Evolutionary conservation across 2,113 vertebrate genomes (phyloP).

Genomic region (Boulengeromyrus knoepffleri): DNA sequence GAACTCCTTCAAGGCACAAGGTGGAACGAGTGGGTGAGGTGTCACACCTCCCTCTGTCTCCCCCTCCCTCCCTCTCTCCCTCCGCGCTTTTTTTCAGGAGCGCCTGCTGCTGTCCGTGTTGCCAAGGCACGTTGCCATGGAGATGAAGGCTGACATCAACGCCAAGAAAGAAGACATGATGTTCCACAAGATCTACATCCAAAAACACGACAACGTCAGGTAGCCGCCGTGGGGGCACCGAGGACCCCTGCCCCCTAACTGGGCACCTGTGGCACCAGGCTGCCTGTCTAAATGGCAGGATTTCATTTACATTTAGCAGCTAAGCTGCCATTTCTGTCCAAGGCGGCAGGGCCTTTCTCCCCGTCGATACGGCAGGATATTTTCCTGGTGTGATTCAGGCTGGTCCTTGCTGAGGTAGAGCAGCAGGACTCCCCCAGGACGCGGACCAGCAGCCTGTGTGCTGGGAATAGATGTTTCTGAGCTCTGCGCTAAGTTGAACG

Average conservation of each 20-base stretch:
- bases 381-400: not conserved
- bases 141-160: conserved; percentile 98
- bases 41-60: conserved; percentile 16
- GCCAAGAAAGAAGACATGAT: conserved; percentile 98
- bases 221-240: conserved; percentile 41
- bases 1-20: conserved; percentile 14
- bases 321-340: not conserved
- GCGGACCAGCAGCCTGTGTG: not conserved
- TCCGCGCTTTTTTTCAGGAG: conserved; percentile 60
- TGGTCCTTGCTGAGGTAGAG: not conserved
- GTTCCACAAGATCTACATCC: conserved; percentile 98
- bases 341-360: not conserved
- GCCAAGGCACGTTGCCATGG: conserved; percentile 94
- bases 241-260: not conserved
- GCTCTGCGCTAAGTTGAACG: not conserved
- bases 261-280: not conserved
- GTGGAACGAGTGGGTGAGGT: not conserved
- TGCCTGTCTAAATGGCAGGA: not conserved
- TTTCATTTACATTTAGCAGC: not conserved
- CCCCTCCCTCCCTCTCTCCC: not conserved
- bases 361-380: not conserved
- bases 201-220: conserved; percentile 98
- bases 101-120: conserved; percentile 89
- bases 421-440: not conserved
- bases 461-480: not conserved